Evolutionary conservation across 2,797 vertebrate species (phyloP).

Genomic region (Poecilia velifera): DNA sequence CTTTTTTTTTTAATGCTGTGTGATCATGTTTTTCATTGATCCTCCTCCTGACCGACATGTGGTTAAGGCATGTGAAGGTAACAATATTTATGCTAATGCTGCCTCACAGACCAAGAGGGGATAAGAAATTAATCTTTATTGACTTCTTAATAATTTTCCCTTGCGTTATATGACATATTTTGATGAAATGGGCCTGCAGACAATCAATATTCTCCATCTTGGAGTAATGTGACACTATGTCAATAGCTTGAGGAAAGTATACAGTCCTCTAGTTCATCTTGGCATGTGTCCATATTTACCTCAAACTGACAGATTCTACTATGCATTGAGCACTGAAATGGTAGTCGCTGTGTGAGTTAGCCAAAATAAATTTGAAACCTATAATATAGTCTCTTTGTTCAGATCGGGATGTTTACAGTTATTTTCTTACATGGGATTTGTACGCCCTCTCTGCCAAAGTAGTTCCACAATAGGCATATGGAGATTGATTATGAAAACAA

Average conservation of each 20-base stretch:
- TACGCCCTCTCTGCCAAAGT: constrained; percentile 20
- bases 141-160: constrained; percentile 65
- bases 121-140: constrained; percentile 71
- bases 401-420: constrained; percentile 9
- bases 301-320: constrained; percentile 49
- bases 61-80: constrained; percentile 61
- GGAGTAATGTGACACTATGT: constrained; percentile 58
- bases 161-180: constrained; percentile 56
- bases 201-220: constrained; percentile 60
- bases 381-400: constrained; percentile 24
- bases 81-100: constrained; percentile 66
- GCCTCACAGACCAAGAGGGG: constrained; percentile 34
- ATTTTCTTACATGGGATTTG: constrained; percentile 14
- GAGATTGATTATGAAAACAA: constrained; percentile 28
- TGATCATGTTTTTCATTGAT: constrained; percentile 72
- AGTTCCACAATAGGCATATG: constrained; percentile 15
- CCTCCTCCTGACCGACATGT: constrained; percentile 62
- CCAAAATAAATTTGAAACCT: constrained; percentile 55
- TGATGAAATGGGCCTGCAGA: constrained; percentile 57
- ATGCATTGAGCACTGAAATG: constrained; percentile 17
- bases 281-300: constrained; percentile 54
- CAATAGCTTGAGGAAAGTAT: constrained; percentile 52
- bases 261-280: constrained; percentile 47
- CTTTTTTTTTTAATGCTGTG: constrained; percentile 22
- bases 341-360: constrained; percentile 3